Evolutionary conservation across 2,888 invertebrate genomes (phyloP), one percentile per base, ranked within the genome.

Genomic region (Limnephilus rhombicus): DNA sequence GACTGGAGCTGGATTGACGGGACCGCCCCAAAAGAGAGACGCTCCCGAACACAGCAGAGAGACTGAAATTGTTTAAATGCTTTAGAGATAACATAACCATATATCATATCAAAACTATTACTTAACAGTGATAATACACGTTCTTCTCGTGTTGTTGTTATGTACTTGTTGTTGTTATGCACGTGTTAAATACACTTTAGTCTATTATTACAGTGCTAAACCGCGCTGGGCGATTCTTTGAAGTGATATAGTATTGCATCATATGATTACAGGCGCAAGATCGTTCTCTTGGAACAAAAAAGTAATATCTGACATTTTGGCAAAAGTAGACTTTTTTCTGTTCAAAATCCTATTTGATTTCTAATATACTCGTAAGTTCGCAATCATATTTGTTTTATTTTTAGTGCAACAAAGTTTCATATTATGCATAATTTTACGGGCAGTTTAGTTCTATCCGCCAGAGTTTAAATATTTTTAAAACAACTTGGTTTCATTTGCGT

Each of bases 21-120:
- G 90, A 87, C 91, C 86, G 91, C 91, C 91, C 86, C 86, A 86
- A 91, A 87, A 87, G 86, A 86, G 86, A 87, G 80, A 86, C 91
- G 45, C 45, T 86, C 80, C 86, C 45, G 90, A 82, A 83, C 45
- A 45, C 82, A 4, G 11, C 83, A 45, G 83, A 41, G 18, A 41
- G 15, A 24, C 82, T 83, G 34, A 34, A 31, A 82, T 24, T 68
- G 82, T 83, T 31, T 83, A 83, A 83, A 31, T 37, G 34, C 24
- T 83, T 83, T 83, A 83, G 34, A 34, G 82, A 83, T 83, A 34
- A 34, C 31, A 34, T 37, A 18, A 34, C 82, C 82, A 15, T 83
- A 83, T 37, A 83, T 83, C 34, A 83, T 83, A 34, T 15, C 9
- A n/a, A 68, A 68, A 68, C n/a, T 68, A 68, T 68, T 68, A 68